Base-by-base conservation (phyloP, 1,140 invertebrate species). In the Rhopalosiphum maidis region DNA sequence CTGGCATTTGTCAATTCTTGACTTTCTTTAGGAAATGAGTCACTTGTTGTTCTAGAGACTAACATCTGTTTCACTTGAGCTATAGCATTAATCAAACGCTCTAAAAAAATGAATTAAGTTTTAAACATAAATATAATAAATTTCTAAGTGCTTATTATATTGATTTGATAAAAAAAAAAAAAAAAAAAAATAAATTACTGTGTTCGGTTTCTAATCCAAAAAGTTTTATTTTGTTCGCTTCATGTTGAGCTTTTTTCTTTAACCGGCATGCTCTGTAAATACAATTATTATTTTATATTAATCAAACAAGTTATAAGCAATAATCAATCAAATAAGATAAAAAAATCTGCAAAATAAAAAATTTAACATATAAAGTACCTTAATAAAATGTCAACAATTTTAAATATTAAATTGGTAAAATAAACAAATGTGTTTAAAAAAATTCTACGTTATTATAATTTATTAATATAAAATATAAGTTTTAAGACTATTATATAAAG, bases 241-340 rank as follows among this genome's bases (percentile, higher is more conserved):
- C 98, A 95, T 99, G 98, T 95, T 99, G 98, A 23, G 98, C 98
- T 95, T 99, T 99, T 95, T 99, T 99, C 96, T 99, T 99, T 94
- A 99, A 95, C 91, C 99, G 96, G 95, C 99, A 99, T 54, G 98
- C 99, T 92, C 99, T 96, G 94, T 43, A 95, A 94, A 91, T 91
- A 93, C 94, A 48, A 48, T 48, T 8, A n/a, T 88, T 15, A 30
- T 48, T 35, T 51, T 35, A 41, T 86, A 41, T 41, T 41, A 85
- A 85, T 25, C 15, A 46, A 30, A 48, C 15, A n/a, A 87, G 43
- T 43, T 43, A 86, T 30, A 48, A 87, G n/a, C 3, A 87, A 11
- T 23, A 51, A 21, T 11, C 7, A 86, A 89, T 35, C 2, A 89
- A 54, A 54, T 54, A 22, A 35, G 54, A 35, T 46, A 48, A 48